These are phyloP conservation scores for Fopius arisanus DNA, from an alignment of 1,140 invertebrate genomes.

Conservation along the genomic window DNA sequence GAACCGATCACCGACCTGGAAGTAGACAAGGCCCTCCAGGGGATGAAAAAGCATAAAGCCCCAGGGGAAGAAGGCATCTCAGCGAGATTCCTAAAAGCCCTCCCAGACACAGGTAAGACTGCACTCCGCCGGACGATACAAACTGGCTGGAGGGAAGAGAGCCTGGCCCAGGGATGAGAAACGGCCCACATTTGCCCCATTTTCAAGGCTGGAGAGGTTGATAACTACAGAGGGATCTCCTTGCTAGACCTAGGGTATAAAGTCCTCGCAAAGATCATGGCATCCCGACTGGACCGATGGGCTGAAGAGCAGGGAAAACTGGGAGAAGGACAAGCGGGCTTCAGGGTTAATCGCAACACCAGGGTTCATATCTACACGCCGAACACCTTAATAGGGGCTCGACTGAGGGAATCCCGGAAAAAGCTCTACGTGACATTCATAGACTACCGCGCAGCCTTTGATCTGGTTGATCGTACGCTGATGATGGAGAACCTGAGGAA, in stretches of 20 bases:
- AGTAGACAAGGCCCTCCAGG: too few species aligned
- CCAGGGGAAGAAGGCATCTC: neutral
- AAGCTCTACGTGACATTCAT: neutral
- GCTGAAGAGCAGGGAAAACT: neutral
- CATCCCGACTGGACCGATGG: neutral
- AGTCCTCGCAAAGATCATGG: too few species aligned
- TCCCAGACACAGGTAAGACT: neutral
- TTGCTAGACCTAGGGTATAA: too few species aligned
- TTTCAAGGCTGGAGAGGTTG: too few species aligned
- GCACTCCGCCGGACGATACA: neutral
- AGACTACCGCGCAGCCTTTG: neutral
- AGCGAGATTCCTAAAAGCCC: neutral
- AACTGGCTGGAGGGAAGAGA: neutral
- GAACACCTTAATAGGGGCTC: conserved; percentile 16
- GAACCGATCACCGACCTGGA: neutral
- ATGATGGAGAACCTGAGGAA: neutral
- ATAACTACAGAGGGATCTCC: too few species aligned
- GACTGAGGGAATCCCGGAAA: neutral
- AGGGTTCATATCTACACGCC: conserved; percentile 22
- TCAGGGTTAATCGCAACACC: conserved; percentile 5
- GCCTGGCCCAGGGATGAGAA: too few species aligned
- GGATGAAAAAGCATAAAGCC: neutral
- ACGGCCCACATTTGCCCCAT: too few species aligned
- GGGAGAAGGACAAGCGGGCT: conserved; percentile 19
- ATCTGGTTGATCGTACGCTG: neutral